phyloP scores from a whole-genome alignment of 1,140 invertebrate species.

The Cydia pomonella region DNA sequence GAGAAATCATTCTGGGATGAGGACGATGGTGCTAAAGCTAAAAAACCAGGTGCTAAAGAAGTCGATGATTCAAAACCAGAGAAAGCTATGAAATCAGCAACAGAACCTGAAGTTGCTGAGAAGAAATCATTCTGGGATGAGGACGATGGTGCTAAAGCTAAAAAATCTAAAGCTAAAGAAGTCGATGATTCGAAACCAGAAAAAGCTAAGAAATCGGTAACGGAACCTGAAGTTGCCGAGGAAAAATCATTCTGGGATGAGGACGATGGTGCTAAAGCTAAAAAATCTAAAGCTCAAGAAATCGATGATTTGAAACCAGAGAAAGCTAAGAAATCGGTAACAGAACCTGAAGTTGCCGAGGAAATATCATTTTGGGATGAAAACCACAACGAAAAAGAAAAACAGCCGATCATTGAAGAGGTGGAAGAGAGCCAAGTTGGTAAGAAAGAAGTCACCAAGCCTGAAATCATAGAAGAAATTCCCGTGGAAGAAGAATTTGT shows the following conservation, averaged over 20 bases:
- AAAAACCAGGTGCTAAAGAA: slow-evolving; percentile 52
- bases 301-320: slow-evolving; percentile 37
- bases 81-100: slow-evolving; percentile 54
- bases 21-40: slow-evolving; percentile 46
- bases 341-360: slow-evolving; percentile 59
- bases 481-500: slow-evolving; percentile 71
- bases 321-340: slow-evolving; percentile 46
- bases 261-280: slow-evolving; percentile 44
- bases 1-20: slow-evolving; percentile 54
- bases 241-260: slow-evolving; percentile 53
- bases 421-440: slow-evolving; percentile 46
- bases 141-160: slow-evolving; percentile 45
- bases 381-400: slow-evolving; percentile 62
- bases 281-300: slow-evolving; percentile 48
- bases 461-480: slow-evolving; percentile 66
- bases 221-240: slow-evolving; percentile 66
- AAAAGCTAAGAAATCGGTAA: slow-evolving; percentile 54
- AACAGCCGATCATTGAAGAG: slow-evolving; percentile 60
- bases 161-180: slow-evolving; percentile 55
- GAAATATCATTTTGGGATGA: slow-evolving; percentile 69
- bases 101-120: slow-evolving; percentile 64
- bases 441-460: slow-evolving; percentile 58
- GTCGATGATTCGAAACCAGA: slow-evolving; percentile 41
- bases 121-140: slow-evolving; percentile 53
- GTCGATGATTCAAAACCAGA: slow-evolving; percentile 40